Evolutionary conservation across 2,113 vertebrate species (phyloP), one percentile per base, ranked within the genome.

Genomic region (Eulemur macaco): DNA sequence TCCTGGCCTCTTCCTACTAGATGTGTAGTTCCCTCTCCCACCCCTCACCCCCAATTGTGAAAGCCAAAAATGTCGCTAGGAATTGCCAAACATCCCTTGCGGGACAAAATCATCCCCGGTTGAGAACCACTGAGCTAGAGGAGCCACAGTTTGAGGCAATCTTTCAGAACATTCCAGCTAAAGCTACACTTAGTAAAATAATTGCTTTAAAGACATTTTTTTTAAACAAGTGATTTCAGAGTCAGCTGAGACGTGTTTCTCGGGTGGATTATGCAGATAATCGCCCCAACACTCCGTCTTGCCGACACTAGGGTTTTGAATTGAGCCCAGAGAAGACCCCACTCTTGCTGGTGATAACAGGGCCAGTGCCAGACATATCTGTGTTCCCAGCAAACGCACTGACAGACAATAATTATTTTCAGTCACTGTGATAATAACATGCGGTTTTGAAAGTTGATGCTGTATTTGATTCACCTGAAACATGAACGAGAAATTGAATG

Each of bases 401-500:
- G 86, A 60, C 74, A 81, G 85, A 89, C 18, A 63, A 71, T 39
- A 73, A 92, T 83, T 91, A 83, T 37, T 96, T 7, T 58, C 89
- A 94, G 92, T 95, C 89, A 85, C 56, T 60, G 42, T 45, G 92
- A 92, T 10, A 96, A 52, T 80, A 96, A 47, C 71, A 73, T n/a
- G 6, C 68, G 68, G 88, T 34, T 89, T 42, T 50, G 91, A 66
- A 97, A 97, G 90, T 15, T 78, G 94, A 78, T 27, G 42, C 58
- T 37, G 3, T 31, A 14, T 52, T 58, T 92, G 94, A 86, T 81
- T 87, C 23, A 66, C 58, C 34, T 54, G 71, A 89, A 97, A 94
- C 68, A 86, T 39, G 89, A 94, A 94, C 23, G 94, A 94, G 97
- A 96, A 84, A 91, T 83, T 29, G 52, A 96, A 88, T 25, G 93